A percentile compares a stretch with the other conserved stretches of the same genome.
These are phyloP conservation scores for Ceryle rudis DNA, from an alignment of 2,797 vertebrate species.

Conservation along the genomic window DNA sequence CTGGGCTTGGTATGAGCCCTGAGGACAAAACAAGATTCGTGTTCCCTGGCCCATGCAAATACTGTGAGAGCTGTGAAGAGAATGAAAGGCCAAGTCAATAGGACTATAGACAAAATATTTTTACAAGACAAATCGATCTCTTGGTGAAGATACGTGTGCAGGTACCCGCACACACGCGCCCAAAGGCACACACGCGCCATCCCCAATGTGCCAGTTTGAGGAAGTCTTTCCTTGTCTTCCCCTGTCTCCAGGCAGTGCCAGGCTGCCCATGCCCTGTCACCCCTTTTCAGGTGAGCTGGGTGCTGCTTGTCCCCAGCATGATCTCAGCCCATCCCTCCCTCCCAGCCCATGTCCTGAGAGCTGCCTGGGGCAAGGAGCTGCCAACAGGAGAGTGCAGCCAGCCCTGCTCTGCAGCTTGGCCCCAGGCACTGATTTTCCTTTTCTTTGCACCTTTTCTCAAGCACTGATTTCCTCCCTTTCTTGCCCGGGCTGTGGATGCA, in stretches of 20 bases:
- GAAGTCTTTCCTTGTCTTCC: not conserved
- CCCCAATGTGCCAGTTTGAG: fast-evolving
- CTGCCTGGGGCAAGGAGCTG: not conserved
- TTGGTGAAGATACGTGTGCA: fast-evolving
- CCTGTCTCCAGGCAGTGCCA: not conserved
- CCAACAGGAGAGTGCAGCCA: not conserved
- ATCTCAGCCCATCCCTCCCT: fast-evolving
- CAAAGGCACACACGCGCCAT: not conserved
- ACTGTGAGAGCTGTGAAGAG: not conserved
- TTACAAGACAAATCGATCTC: no score
- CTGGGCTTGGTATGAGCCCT: not conserved
- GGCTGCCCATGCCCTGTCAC: fast-evolving
- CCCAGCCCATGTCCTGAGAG: not conserved
- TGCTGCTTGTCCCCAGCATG: not conserved
- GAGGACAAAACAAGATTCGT: fast-evolving
- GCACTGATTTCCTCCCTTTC: fast-evolving
- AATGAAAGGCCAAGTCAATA: not conserved
- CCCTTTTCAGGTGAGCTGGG: not conserved
- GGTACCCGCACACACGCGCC: fast-evolving
- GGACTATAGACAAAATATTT: not conserved
- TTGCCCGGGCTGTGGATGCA: not conserved
- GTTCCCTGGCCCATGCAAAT: not conserved
- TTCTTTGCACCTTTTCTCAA: not conserved
- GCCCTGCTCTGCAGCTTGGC: not conserved
- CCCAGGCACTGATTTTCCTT: fast-evolving